These are phyloP conservation scores for Conger conger DNA, from an alignment of 2,113 vertebrate genomes.

Conservation along the genomic window DNA sequence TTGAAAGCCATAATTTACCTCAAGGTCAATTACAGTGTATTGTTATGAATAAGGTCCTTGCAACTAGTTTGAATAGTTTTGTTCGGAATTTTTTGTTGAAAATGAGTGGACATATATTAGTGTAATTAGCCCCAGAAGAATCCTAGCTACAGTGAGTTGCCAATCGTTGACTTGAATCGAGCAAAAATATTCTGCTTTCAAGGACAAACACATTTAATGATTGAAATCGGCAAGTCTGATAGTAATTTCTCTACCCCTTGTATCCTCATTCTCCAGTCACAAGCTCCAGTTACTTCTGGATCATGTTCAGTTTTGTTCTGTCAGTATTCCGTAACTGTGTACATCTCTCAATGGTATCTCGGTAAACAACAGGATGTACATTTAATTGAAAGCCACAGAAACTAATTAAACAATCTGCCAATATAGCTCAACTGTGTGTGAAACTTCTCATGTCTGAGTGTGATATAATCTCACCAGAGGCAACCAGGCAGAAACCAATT, in stretches of 20 bases:
- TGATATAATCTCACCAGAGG: background rate
- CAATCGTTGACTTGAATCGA: background rate
- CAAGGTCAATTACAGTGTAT: background rate
- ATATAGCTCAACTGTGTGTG: background rate
- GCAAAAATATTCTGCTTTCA: too few species aligned
- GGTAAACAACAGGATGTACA: background rate
- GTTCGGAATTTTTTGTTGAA: background rate
- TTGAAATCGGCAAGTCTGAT: background rate
- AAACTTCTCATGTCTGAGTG: background rate
- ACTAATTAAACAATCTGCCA: constrained; percentile 1
- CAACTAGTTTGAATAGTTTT: background rate
- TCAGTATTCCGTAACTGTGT: background rate
- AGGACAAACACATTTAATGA: background rate
- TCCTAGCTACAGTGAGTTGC: background rate
- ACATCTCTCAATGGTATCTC: background rate
- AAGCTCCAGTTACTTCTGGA: background rate
- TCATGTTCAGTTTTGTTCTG: background rate
- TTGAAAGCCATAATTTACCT: background rate
- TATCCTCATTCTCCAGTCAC: background rate
- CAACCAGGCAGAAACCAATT: constrained; percentile 6
- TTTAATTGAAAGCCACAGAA: background rate
- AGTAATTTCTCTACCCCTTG: background rate
- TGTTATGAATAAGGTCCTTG: constrained; percentile 5
- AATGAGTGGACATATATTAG: background rate
- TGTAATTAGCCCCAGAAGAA: background rate